phyloP scores from a whole-genome alignment of 2,888 invertebrate species.

The Cheilosia vernalis region DNA sequence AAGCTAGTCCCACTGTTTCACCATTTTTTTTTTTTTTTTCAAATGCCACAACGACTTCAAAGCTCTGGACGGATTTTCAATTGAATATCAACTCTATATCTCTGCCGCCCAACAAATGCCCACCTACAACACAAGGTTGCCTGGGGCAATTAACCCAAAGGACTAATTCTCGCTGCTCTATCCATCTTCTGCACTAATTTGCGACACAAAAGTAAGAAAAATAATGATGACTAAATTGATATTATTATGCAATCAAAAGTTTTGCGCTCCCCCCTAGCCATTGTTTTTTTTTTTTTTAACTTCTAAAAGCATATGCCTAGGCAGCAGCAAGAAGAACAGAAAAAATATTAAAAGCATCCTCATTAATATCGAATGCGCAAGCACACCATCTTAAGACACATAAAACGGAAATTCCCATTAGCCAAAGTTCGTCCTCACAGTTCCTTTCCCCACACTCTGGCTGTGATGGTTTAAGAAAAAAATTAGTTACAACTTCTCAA shows the following conservation, averaged over 20 bases:
- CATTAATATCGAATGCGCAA: constrained; percentile 74
- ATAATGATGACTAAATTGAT: constrained; percentile 57
- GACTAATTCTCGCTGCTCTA: too few relatives aligned
- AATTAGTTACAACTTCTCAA: constrained; percentile 74
- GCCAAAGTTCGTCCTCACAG: constrained; percentile 63
- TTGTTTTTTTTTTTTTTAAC: neutral
- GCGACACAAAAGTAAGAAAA: neutral
- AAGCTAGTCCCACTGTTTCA: too few relatives aligned
- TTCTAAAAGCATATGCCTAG: constrained; percentile 10
- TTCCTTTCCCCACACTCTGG: neutral
- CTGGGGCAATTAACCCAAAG: too few relatives aligned
- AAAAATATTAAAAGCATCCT: constrained; percentile 47
- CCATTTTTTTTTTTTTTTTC: too few relatives aligned
- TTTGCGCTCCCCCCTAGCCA: constrained; percentile 25
- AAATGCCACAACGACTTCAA: too few relatives aligned
- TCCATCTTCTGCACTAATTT: too few relatives aligned
- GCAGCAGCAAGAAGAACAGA: neutral
- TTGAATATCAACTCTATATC: too few relatives aligned
- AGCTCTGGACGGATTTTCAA: too few relatives aligned
- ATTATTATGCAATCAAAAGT: constrained; percentile 72
- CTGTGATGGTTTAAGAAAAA: constrained; percentile 8
- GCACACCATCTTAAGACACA: constrained; percentile 47
- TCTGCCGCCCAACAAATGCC: too few relatives aligned
- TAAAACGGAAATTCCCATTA: constrained; percentile 71
- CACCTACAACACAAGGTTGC: too few relatives aligned